A percentile compares a stretch with the other conserved stretches of the same genome.
Evolutionary conservation across 2,797 vertebrate genomes (phyloP).

Genomic region (Jordanella pulchra): DNA sequence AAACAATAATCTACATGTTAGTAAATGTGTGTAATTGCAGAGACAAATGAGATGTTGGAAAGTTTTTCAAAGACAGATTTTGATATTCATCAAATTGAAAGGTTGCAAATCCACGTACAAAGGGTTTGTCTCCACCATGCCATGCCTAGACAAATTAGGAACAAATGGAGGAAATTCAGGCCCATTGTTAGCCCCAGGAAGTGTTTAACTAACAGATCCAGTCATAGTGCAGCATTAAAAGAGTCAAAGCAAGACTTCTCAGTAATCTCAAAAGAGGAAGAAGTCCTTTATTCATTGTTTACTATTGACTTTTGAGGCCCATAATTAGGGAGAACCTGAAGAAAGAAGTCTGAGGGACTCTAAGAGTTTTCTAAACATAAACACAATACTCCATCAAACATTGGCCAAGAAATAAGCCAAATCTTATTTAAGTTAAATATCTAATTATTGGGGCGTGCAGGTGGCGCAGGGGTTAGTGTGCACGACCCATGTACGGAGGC

Average conservation of each 20-base stretch:
- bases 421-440: not conserved
- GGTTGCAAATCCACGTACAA: not conserved
- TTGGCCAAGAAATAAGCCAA: not conserved
- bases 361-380: not conserved
- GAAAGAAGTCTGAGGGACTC: not conserved
- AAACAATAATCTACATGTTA: too few species aligned
- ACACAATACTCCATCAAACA: not conserved
- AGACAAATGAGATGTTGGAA: not conserved
- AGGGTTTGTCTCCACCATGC: not conserved
- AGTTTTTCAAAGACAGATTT: not conserved
- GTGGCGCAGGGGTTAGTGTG: too few species aligned
- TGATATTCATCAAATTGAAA: not conserved
- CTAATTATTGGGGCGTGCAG: too few species aligned
- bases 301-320: not conserved
- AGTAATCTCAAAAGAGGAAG: not conserved
- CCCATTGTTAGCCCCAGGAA: not conserved
- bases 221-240: not conserved
- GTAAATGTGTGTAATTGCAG: not conserved
- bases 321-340: not conserved
- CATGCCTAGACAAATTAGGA: not conserved
- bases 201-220: slow-evolving; percentile 3
- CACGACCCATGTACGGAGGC: too few species aligned
- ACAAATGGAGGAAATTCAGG: slow-evolving; percentile 14
- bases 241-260: not conserved
- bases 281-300: not conserved